Base-by-base conservation (phyloP, 2,797 vertebrate genomes). In the Holocentrus rufus region DNA sequence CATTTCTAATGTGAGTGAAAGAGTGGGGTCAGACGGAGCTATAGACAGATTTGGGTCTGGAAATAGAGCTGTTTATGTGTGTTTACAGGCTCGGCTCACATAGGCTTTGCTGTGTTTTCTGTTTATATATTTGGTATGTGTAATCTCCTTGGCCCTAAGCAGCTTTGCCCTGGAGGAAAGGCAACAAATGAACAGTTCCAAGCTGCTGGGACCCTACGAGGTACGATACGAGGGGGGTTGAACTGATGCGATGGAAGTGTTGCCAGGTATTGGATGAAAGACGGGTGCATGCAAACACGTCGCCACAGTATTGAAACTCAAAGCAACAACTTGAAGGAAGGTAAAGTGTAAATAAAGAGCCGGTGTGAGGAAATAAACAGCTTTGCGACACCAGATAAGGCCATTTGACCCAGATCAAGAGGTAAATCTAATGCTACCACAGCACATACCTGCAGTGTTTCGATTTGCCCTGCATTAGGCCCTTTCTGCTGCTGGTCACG, bases 71-170 rank as follows among this genome's bases (percentile, higher is more conserved):
- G 42, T 75, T 11, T 70, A 44, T 73, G 17, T 69, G 31, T 59
- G 49, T 76, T 65, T 47, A 61, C 11, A 70, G 69, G 27, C 54
- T 36, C 54, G 27, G 53, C 58, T 85, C 64, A 65, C 25, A 30
- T 10, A 62, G 67, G 80, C 58, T 83, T 81, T 76, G 44, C 68
- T 52, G 65, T 78, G 57, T 87, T 90, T 88, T 86, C 54, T 86
- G 74, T 89, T 88, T 83, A 42, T 80, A 72, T 83, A 71, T 85
- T 78, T 83, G 70, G 74, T 70, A 63, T 85, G 50, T 77, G 77
- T 92, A 90, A 91, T 88, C 88, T 86, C 56, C 82, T 90, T 90
- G 86, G 53, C 71, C 44, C 44, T 90, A 92, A 92, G 89, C 87
- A 77, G 88, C 87, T 92, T 93, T 90, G 22, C 64, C 47, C 47